Conservation (phyloP, 2,113 vertebrate genomes). For the Mus spicilegus region DNA sequence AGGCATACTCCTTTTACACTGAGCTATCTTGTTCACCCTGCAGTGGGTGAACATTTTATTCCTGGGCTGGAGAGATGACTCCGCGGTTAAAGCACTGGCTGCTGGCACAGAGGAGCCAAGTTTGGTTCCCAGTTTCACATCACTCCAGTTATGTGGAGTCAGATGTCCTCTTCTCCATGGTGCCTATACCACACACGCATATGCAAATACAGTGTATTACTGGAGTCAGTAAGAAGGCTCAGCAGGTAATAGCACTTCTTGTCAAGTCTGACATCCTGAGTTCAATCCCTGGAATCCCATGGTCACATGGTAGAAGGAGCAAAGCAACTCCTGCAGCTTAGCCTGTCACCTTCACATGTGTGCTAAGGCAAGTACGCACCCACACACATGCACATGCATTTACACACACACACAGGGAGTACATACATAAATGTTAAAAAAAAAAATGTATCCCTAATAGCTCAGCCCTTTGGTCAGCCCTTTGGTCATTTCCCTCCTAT, state of each 20-base stretch:
- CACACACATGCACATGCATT: background rate
- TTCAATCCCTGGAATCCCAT: background rate
- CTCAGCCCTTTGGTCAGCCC: background rate
- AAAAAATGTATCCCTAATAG: background rate
- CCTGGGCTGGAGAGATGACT: background rate
- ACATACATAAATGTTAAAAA: background rate
- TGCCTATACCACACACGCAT: background rate
- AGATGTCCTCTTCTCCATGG: background rate
- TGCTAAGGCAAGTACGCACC: background rate
- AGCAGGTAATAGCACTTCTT: background rate
- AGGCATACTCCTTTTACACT: background rate
- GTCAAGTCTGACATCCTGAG: background rate
- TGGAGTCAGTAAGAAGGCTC: background rate
- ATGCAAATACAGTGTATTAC: background rate
- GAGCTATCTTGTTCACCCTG: background rate
- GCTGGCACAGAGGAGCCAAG: background rate
- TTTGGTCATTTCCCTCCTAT: background rate
- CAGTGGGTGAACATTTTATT: background rate
- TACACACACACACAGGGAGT: background rate
- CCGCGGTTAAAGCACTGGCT: background rate
- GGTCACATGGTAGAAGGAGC: background rate
- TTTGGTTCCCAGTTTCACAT: background rate
- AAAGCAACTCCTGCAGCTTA: background rate
- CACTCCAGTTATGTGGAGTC: background rate
- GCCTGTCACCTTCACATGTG: no score